phyloP scores from a whole-genome alignment of 2,113 vertebrate species.

The Myodes glareolus region DNA sequence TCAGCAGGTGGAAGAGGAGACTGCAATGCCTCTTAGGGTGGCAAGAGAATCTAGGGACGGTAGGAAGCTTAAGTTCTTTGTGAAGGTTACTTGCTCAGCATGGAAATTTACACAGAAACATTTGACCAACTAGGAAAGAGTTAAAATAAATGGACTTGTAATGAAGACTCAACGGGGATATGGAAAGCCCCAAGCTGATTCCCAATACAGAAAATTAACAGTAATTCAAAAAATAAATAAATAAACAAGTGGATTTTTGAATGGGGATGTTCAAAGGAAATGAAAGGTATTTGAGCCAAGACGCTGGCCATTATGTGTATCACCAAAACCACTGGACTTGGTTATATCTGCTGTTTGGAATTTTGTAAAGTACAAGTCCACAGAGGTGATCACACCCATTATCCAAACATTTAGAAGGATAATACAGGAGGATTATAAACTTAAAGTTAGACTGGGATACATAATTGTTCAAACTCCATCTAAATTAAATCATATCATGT shows the following conservation, averaged over 20 bases:
- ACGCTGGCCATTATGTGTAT: neutral
- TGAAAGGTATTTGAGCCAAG: neutral
- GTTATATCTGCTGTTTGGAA: neutral
- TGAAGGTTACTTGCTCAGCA: neutral
- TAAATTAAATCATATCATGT: neutral
- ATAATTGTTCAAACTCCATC: neutral
- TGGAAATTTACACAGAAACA: neutral
- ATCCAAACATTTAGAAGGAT: neutral
- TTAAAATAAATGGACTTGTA: neutral
- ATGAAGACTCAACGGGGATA: neutral
- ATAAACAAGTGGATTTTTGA: neutral
- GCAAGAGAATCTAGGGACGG: fast-evolving
- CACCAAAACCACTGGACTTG: neutral
- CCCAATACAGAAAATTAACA: neutral
- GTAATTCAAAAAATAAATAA: neutral
- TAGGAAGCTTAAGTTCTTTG: neutral
- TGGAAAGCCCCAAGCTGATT: no score
- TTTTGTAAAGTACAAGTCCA: neutral
- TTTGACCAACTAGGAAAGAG: neutral
- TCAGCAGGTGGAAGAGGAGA: neutral
- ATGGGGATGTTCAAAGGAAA: neutral
- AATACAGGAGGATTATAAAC: neutral
- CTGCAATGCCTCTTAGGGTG: neutral
- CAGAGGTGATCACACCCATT: neutral
- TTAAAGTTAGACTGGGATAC: neutral